Percentiles rank a stretch among this genome's conserved stretches.
Evolutionary conservation across 2,888 invertebrate genomes (phyloP).

Genomic region (Leucophenga montana): DNA sequence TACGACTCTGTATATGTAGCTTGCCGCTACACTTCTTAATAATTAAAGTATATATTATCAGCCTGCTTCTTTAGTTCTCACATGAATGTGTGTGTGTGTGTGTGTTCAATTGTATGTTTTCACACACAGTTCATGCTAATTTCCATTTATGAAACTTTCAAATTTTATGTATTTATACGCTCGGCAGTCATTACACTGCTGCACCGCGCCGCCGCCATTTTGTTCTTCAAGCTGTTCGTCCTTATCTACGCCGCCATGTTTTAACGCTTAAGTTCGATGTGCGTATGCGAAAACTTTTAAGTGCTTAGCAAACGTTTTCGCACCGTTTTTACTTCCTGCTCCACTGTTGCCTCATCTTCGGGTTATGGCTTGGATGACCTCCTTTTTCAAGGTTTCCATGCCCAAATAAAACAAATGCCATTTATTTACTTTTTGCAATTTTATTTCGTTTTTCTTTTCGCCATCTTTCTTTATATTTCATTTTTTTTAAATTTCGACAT

Average conservation of each 20-base stretch:
- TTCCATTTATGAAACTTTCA: conserved; percentile 25
- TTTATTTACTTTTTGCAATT: conserved; percentile 8
- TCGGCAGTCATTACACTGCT: not conserved
- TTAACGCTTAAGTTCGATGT: conserved; percentile 5
- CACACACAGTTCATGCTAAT: conserved; percentile 23
- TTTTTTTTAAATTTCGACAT: conserved; percentile 14
- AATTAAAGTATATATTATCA: too few species aligned
- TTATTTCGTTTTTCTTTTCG: not conserved
- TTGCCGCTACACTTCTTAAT: too few species aligned
- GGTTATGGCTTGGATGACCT: conserved; percentile 6
- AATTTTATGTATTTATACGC: conserved; percentile 17
- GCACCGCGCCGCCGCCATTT: not conserved
- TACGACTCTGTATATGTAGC: too few species aligned
- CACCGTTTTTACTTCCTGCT: not conserved
- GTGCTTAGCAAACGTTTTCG: conserved; percentile 18
- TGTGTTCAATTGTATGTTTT: conserved; percentile 11
- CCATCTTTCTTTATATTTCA: not conserved
- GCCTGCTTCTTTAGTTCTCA: too few species aligned
- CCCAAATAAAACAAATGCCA: not conserved
- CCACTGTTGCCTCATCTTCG: too few species aligned
- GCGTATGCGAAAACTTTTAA: conserved; percentile 26
- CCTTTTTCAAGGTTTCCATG: conserved; percentile 14
- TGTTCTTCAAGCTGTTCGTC: not conserved
- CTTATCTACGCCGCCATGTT: not conserved
- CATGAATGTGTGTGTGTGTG: not conserved